These are phyloP conservation scores for Ctenomys sociabilis DNA, from an alignment of 2,113 vertebrate genomes.

Conservation along the genomic window DNA sequence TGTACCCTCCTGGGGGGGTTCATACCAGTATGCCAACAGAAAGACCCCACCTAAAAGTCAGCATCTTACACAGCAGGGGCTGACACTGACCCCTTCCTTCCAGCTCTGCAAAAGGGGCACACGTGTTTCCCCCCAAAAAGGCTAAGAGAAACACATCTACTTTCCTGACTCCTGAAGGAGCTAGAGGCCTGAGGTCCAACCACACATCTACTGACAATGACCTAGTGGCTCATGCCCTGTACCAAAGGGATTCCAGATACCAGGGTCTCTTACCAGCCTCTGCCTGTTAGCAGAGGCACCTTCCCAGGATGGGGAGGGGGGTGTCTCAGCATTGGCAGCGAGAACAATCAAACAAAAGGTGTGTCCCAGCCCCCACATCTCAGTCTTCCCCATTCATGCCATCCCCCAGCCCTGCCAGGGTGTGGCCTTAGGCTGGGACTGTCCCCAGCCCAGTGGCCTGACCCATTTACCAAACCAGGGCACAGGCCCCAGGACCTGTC, in stretches of 20 bases:
- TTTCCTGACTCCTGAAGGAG: neutral
- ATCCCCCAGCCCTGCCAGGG: constrained; percentile 66
- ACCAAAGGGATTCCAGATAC: neutral
- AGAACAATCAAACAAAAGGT: neutral
- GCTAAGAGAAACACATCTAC: neutral
- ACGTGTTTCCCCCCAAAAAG: neutral
- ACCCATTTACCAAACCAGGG: constrained; percentile 88
- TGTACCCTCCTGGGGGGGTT: neutral
- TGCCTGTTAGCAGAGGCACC: neutral
- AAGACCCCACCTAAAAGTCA: neutral
- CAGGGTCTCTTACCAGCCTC: neutral
- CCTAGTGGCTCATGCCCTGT: neutral
- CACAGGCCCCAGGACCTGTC: constrained; percentile 83
- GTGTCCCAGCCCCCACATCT: neutral
- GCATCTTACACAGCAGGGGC: neutral
- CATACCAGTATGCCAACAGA: neutral
- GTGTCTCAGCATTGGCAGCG: neutral
- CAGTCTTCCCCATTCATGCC: constrained; percentile 79
- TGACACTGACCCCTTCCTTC: too few species aligned
- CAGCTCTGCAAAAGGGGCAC: neutral
- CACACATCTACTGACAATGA: neutral
- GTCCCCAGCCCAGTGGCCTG: constrained; percentile 85
- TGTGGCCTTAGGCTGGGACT: constrained; percentile 34
- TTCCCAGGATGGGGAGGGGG: neutral
- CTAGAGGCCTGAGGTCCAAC: neutral